phyloP scores from a whole-genome alignment of 1,140 invertebrate genomes.

The Eurosta solidaginis region DNA sequence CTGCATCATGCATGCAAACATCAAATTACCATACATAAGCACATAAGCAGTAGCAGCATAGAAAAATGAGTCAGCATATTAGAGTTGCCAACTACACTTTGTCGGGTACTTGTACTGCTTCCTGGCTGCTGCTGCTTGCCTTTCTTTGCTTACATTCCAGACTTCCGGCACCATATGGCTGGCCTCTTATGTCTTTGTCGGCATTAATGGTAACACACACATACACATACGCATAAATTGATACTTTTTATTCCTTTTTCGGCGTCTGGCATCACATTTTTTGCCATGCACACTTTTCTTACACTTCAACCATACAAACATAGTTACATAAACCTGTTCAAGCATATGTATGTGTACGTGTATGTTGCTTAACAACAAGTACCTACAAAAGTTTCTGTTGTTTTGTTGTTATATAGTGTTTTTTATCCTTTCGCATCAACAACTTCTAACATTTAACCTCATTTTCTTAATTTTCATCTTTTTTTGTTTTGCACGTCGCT shows the following conservation, averaged over 20 bases:
- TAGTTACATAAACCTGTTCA: no score
- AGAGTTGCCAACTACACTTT: background rate
- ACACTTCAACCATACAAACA: no score
- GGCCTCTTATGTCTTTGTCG: constrained; percentile 20
- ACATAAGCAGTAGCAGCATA: background rate
- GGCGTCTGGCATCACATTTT: background rate
- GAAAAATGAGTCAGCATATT: background rate
- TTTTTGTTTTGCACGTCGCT: background rate
- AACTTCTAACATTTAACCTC: background rate
- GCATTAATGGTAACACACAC: background rate
- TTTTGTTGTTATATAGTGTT: background rate
- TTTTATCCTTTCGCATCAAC: background rate
- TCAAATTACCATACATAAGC: background rate
- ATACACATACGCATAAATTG: no score
- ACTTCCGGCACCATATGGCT: background rate
- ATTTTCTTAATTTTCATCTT: background rate
- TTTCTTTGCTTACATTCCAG: background rate
- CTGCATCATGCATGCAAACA: background rate
- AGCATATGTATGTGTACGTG: background rate
- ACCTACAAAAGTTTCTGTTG: background rate
- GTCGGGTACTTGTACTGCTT: background rate
- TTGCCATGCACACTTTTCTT: background rate
- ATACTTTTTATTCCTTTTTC: constrained; percentile 7
- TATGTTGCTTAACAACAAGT: no score
- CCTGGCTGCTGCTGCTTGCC: no score